Percentiles rank a stretch among this genome's conserved stretches.
Evolutionary conservation across 2,888 invertebrate species (phyloP).

Genomic region (Fissipunctia ypsillon): DNA sequence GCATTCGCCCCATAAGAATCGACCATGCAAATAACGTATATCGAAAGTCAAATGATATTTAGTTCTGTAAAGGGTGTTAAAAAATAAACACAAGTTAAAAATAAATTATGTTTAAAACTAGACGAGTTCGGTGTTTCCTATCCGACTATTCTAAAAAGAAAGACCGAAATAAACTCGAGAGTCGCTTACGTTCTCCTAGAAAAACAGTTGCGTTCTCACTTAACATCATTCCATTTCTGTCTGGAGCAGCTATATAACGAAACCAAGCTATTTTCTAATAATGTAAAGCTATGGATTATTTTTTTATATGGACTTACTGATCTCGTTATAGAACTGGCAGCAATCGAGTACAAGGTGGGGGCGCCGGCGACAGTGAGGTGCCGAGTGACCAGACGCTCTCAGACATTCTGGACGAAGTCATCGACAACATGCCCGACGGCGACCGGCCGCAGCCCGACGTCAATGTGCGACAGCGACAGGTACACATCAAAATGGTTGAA

Average conservation of each 20-base stretch:
- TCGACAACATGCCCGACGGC: conserved; percentile 94
- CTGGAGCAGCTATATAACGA: not conserved
- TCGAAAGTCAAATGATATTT: not conserved
- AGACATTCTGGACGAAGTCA: conserved; percentile 96
- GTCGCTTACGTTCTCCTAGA: not conserved
- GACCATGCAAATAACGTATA: not conserved
- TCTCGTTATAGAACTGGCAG: conserved; percentile 77
- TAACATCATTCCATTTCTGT: not conserved
- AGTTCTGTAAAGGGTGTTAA: not conserved
- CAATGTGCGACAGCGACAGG: conserved; percentile 72
- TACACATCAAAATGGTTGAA: conserved; percentile 30
- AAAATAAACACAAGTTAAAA: not conserved
- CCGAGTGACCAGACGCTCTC: conserved; percentile 93
- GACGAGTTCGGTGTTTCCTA: not conserved
- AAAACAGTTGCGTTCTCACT: not conserved
- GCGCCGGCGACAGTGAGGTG: conserved; percentile 82
- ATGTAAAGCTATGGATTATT: not conserved
- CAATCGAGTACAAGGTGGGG: conserved; percentile 77
- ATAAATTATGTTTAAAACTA: not conserved
- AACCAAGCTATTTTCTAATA: not conserved
- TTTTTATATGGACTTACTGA: not conserved
- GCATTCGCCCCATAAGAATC: not conserved
- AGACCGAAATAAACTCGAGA: not conserved
- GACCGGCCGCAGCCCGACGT: conserved; percentile 81
- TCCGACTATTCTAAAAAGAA: not conserved